Percentiles rank a stretch among this genome's conserved stretches.
Evolutionary conservation across 2,113 vertebrate species (phyloP).

Genomic region (Oenanthe oenanthe): DNA sequence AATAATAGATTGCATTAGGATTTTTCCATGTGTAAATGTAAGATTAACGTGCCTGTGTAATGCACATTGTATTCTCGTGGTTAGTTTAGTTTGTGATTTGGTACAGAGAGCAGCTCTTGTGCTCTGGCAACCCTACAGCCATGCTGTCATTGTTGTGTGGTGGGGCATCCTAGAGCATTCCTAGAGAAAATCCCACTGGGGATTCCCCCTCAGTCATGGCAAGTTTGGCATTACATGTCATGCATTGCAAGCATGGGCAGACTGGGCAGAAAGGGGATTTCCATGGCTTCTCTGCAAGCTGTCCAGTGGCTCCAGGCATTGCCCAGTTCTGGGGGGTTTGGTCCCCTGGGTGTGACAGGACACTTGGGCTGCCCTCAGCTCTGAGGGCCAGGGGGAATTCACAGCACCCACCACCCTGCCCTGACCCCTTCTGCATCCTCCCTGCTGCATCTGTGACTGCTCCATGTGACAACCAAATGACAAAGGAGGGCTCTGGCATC

Average conservation of each 20-base stretch:
- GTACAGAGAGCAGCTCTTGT: not conserved
- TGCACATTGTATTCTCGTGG: not conserved
- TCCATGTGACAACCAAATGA: not conserved
- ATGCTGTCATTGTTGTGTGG: accelerated
- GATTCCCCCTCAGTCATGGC: not conserved
- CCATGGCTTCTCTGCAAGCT: not conserved
- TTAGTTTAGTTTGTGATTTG: not conserved
- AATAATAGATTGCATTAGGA: not conserved
- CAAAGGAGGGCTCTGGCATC: not conserved
- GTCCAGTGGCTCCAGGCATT: not conserved
- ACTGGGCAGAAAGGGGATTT: not conserved
- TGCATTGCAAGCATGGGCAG: not conserved
- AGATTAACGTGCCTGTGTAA: not conserved
- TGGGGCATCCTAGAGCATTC: not conserved
- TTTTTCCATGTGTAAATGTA: not conserved
- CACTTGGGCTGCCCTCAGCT: not conserved
- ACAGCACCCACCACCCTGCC: accelerated
- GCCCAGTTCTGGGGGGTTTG: not conserved
- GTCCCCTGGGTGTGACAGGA: accelerated
- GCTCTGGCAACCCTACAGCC: not conserved
- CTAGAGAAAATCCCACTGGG: not conserved
- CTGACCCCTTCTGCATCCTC: not conserved
- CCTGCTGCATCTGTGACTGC: not conserved
- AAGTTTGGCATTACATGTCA: not conserved
- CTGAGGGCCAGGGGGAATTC: accelerated